phyloP scores from a whole-genome alignment of 2,113 vertebrate species.

The Onychostruthus taczanowskii region DNA sequence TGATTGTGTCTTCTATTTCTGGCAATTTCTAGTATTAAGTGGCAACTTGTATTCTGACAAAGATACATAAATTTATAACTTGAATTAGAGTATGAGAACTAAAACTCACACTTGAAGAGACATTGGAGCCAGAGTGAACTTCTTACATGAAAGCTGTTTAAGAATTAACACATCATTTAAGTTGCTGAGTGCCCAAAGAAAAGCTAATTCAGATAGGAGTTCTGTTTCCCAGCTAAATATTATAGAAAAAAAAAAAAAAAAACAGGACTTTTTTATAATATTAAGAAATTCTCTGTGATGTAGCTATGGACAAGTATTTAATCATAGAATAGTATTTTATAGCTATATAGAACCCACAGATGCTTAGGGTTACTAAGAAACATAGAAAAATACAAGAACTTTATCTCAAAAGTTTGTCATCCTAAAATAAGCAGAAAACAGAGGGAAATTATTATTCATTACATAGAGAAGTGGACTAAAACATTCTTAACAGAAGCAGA shows the following conservation, averaged over 20 bases:
- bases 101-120: neutral
- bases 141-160: neutral
- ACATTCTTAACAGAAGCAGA: conserved; percentile 38
- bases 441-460: neutral
- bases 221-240: neutral
- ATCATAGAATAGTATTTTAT: neutral
- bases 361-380: neutral
- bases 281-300: neutral
- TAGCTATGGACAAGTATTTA: neutral
- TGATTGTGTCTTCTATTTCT: neutral
- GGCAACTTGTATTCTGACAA: neutral
- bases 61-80: neutral
- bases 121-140: neutral
- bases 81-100: neutral
- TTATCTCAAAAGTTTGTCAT: neutral
- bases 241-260: neutral
- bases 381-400: neutral
- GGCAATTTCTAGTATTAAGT: neutral
- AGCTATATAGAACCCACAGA: neutral
- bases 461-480: conserved; percentile 11
- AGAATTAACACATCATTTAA: neutral
- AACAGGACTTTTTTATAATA: neutral
- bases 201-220: neutral
- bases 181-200: neutral
- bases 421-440: conserved; percentile 1